Percentiles rank a stretch among this genome's conserved stretches.
Evolutionary conservation across 2,797 vertebrate genomes (phyloP).

Genomic region (Acanthurus tractus): DNA sequence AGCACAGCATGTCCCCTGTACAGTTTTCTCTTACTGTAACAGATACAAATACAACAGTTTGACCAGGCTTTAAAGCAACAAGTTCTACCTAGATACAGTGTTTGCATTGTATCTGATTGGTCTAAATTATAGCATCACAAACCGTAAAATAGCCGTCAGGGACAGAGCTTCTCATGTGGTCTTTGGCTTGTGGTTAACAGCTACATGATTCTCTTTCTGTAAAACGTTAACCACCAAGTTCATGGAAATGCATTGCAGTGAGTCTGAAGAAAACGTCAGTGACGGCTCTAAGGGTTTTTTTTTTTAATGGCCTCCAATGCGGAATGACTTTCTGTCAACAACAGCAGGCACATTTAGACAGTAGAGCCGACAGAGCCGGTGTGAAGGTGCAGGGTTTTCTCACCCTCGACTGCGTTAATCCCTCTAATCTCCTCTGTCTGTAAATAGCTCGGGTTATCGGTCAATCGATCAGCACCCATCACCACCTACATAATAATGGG

Average conservation of each 20-base stretch:
- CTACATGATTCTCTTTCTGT: background rate
- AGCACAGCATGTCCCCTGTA: conserved; percentile 1
- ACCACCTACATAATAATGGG: conserved; percentile 12
- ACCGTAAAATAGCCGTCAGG: background rate
- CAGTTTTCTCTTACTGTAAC: background rate
- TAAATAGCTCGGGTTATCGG: conserved; percentile 56
- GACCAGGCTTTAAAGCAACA: background rate
- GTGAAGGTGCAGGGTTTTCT: conserved; percentile 40
- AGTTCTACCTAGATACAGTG: background rate
- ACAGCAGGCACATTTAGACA: conserved; percentile 16
- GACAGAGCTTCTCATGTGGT: too few relatives aligned
- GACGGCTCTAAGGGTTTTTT: background rate
- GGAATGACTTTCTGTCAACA: conserved; percentile 21
- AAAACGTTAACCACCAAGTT: background rate
- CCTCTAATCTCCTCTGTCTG: conserved; percentile 53
- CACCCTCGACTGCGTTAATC: conserved; percentile 42
- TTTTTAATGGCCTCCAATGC: background rate
- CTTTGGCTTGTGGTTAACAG: background rate
- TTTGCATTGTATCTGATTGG: background rate
- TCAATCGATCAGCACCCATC: conserved; percentile 41
- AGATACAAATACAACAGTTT: background rate
- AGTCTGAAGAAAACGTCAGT: background rate
- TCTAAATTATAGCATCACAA: background rate
- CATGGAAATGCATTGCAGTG: background rate
- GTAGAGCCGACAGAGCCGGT: conserved; percentile 20